phyloP scores from a whole-genome alignment of 2,797 vertebrate genomes.

The Poeciliopsis presidionis region DNA sequence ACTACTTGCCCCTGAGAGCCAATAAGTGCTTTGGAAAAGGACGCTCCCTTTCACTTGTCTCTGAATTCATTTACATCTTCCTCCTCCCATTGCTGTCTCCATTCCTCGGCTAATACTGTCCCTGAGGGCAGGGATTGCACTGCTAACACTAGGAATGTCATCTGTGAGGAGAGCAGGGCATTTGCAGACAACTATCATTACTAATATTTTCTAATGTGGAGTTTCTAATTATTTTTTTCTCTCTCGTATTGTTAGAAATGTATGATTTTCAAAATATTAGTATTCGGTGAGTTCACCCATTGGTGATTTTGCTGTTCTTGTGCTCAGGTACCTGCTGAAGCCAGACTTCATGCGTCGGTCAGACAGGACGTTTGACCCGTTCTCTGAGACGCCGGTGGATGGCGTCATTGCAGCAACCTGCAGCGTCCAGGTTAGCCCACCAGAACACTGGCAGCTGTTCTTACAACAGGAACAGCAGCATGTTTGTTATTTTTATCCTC shows the following conservation, averaged over 20 bases:
- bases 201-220: slow-evolving; percentile 27
- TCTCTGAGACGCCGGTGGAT: slow-evolving; percentile 98
- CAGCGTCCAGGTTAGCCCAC: slow-evolving; percentile 90
- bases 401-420: slow-evolving; percentile 98
- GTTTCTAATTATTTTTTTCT: neutral
- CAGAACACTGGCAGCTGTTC: neutral
- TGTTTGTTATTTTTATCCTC: neutral
- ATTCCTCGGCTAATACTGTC: slow-evolving; percentile 49
- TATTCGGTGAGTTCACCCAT: slow-evolving; percentile 4
- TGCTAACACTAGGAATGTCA: slow-evolving; percentile 66
- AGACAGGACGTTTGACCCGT: slow-evolving; percentile 96
- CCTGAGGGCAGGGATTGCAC: slow-evolving; percentile 58
- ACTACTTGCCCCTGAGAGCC: slow-evolving; percentile 67
- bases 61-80: slow-evolving; percentile 63
- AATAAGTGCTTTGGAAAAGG: slow-evolving; percentile 58
- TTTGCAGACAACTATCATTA: slow-evolving; percentile 53
- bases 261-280: slow-evolving; percentile 1
- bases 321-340: slow-evolving; percentile 85
- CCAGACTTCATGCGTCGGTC: slow-evolving; percentile 98
- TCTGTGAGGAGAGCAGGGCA: slow-evolving; percentile 55
- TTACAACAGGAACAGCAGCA: neutral
- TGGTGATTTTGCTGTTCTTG: slow-evolving; percentile 3
- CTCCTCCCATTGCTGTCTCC: slow-evolving; percentile 27
- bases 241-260: neutral
- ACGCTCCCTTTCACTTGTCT: slow-evolving; percentile 42